Percentiles rank a stretch among this genome's conserved stretches.
These are phyloP conservation scores for Anagrus nilaparvatae DNA, from an alignment of 1,140 invertebrate species.

Conservation along the genomic window DNA sequence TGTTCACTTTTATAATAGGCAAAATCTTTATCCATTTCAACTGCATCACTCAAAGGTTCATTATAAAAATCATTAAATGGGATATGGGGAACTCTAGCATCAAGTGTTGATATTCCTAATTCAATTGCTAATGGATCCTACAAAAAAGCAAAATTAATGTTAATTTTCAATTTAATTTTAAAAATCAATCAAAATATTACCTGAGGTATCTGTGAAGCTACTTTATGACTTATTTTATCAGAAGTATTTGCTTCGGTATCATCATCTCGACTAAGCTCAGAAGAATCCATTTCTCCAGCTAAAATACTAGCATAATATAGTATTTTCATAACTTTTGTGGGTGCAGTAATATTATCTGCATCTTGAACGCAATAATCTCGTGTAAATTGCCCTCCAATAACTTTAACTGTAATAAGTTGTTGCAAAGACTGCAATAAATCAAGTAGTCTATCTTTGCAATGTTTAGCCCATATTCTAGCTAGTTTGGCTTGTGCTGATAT, in stretches of 20 bases:
- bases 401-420: conserved; percentile 72
- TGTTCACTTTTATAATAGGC: conserved; percentile 70
- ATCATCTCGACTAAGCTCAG: conserved; percentile 44
- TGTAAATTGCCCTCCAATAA: conserved; percentile 66
- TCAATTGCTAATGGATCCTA: conserved; percentile 41
- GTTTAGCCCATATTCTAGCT: conserved; percentile 66
- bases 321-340: conserved; percentile 80
- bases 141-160: conserved; percentile 5
- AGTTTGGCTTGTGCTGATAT: conserved; percentile 69
- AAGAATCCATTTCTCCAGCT: conserved; percentile 66
- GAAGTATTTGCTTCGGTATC: conserved; percentile 34
- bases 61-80: conserved; percentile 88
- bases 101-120: conserved; percentile 64
- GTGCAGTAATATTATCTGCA: conserved; percentile 66
- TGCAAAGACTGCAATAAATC: conserved; percentile 71
- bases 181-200: not conserved
- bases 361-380: conserved; percentile 72
- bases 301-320: conserved; percentile 83
- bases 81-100: conserved; percentile 72
- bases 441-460: conserved; percentile 58
- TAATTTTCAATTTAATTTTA: not conserved
- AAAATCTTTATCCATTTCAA: conserved; percentile 90
- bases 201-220: conserved; percentile 20
- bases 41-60: conserved; percentile 79
- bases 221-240: conserved; percentile 26